Conservation (phyloP, 2,797 vertebrate species). For the Micromesistius poutassou region DNA sequence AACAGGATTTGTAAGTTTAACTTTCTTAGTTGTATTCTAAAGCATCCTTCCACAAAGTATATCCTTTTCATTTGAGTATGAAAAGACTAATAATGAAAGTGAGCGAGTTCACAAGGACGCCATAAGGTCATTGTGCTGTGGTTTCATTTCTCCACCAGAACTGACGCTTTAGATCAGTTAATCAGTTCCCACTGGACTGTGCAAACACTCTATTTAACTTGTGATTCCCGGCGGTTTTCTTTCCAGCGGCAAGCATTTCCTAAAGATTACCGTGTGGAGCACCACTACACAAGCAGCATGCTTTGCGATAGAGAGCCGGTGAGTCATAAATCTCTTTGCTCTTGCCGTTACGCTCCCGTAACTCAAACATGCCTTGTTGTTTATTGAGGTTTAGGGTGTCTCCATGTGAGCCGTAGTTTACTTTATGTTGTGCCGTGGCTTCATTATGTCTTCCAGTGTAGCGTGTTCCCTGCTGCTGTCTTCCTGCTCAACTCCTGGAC, state of each 20-base stretch:
- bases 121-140: background rate
- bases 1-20: constrained; percentile 73
- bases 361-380: background rate
- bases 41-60: background rate
- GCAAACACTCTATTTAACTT: background rate
- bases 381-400: background rate
- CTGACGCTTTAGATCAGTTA: background rate
- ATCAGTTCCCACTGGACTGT: background rate
- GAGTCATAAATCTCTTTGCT: constrained; percentile 37
- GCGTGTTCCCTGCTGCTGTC: constrained; percentile 70
- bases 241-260: constrained; percentile 74
- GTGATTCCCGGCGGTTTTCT: background rate
- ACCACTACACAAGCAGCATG: constrained; percentile 68
- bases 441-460: constrained; percentile 63
- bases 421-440: background rate
- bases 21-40: background rate
- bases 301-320: constrained; percentile 71
- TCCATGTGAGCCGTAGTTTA: background rate
- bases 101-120: background rate
- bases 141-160: background rate
- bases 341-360: background rate
- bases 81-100: constrained; percentile 2
- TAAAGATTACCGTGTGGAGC: constrained; percentile 70
- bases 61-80: background rate
- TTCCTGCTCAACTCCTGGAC: constrained; percentile 73